Evolutionary conservation across 2,888 invertebrate genomes (phyloP).

Genomic region (Oeneis ivallda): DNA sequence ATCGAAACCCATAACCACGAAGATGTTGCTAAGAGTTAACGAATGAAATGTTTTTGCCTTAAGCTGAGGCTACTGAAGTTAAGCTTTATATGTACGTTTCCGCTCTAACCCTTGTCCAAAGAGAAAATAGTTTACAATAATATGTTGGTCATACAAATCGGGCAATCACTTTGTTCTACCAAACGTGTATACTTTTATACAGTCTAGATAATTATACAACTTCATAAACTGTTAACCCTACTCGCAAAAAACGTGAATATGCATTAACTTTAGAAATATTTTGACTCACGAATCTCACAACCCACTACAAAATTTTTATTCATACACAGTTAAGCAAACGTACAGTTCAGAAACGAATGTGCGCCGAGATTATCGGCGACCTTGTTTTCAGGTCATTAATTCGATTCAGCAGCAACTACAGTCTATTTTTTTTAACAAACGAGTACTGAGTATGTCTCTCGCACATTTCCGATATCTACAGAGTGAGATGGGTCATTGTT

Average conservation of each 20-base stretch:
- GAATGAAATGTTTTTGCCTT: no score
- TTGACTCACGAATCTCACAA: conserved; percentile 58
- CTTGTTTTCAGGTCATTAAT: no score
- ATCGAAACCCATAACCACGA: no score
- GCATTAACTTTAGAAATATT: conserved; percentile 33
- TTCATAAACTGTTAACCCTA: conserved; percentile 22
- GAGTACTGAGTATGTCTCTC: no score
- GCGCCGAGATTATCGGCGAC: no score
- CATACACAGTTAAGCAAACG: background rate
- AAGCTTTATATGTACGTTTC: no score
- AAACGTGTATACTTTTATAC: conserved; percentile 24
- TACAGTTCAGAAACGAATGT: conserved; percentile 1
- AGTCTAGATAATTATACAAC: conserved; percentile 29
- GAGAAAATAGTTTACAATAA: conserved; percentile 14
- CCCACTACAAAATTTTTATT: conserved; percentile 48
- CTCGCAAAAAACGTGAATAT: conserved; percentile 17
- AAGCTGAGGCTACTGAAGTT: no score
- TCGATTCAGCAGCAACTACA: no score
- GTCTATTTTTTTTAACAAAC: no score
- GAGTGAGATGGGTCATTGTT: no score
- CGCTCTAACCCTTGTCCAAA: background rate
- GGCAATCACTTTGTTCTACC: conserved; percentile 27
- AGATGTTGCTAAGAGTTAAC: no score
- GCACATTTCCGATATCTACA: no score
- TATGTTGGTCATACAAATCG: conserved; percentile 13